phyloP scores from a whole-genome alignment of 1,140 invertebrate species.

The Drosophila sp. region DNA sequence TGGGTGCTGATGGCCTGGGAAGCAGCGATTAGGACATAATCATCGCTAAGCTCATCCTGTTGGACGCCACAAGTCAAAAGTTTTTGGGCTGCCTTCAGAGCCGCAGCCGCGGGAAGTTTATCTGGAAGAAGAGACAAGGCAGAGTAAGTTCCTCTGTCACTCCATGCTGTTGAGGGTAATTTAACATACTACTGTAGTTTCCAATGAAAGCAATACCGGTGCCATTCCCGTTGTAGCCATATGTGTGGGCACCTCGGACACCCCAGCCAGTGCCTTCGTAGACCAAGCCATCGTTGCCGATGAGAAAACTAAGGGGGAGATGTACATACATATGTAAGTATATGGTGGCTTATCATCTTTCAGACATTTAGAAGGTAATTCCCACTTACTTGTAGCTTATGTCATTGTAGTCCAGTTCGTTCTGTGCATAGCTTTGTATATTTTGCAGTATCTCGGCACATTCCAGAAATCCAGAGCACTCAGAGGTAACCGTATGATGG shows the following conservation, averaged over 20 bases:
- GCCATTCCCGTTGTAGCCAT: slow-evolving; percentile 86
- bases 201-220: slow-evolving; percentile 90
- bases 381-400: slow-evolving; percentile 75
- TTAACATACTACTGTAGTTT: slow-evolving; percentile 85
- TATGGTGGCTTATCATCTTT: not conserved
- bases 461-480: slow-evolving; percentile 84
- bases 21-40: slow-evolving; percentile 86
- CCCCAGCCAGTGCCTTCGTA: slow-evolving; percentile 92
- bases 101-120: slow-evolving; percentile 84
- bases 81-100: slow-evolving; percentile 85
- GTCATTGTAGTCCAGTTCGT: slow-evolving; percentile 60
- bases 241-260: slow-evolving; percentile 88
- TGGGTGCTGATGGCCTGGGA: slow-evolving; percentile 85
- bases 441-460: slow-evolving; percentile 81
- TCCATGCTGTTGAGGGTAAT: no score
- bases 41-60: slow-evolving; percentile 84
- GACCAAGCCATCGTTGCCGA: slow-evolving; percentile 90
- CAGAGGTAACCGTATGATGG: slow-evolving; percentile 87
- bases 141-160: no score
- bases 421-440: slow-evolving; percentile 75
- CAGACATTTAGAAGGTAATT: not conserved
- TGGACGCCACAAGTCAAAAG: slow-evolving; percentile 87
- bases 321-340: not conserved
- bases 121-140: slow-evolving; percentile 80
- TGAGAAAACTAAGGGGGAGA: slow-evolving; percentile 86